Evolutionary conservation across 2,797 vertebrate species (phyloP), one percentile per base, ranked within the genome.

Genomic region (Melanotaenia parkinsoni): DNA sequence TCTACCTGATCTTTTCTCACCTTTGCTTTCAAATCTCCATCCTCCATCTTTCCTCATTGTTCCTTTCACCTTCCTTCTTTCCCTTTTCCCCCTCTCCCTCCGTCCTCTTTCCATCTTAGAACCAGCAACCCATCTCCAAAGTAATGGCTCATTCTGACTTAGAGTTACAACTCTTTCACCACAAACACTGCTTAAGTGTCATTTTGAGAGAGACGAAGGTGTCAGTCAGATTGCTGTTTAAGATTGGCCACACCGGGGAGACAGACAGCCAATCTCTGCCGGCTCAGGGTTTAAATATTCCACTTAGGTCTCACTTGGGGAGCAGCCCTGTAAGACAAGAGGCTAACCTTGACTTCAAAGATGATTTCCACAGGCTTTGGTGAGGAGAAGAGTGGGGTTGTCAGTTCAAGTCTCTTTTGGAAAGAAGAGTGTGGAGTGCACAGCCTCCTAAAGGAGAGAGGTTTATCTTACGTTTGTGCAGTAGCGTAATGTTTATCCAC

Each of bases 151-250:
- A 68, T 85, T 89, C 76, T 65, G 75, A 70, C 71, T 37, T 13
- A 77, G 72, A 74, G 86, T 79, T 84, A 78, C 70, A 37, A 75
- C 79, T 85, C 83, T 82, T 89, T 84, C 74, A 74, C 82, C 83
- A 28, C 81, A 74, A 82, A 84, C 70, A 59, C 82, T 71, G 85
- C 74, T 47, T 88, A 77, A 89, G 83, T 84, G 89, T 86, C 87
- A 82, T 85, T 66, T 76, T 54, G 58, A 67, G 74, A 87, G 79
- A 70, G 67, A 70, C 74, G 86, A 79, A 82, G 86, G 84, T 78
- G 75, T 76, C 81, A 73, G 84, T 86, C 71, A 81, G 88, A 90
- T 83, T 83, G 86, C 70, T 73, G 74, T 73, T 75, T 66, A 37
- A 84, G 83, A 89, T 84, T 74, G 71, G 67, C 70, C 72, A 66